These are phyloP conservation scores for Beroe forskalii DNA, from an alignment of 37 sponge, comb jelly and placozoan species.

Conservation along the genomic window DNA sequence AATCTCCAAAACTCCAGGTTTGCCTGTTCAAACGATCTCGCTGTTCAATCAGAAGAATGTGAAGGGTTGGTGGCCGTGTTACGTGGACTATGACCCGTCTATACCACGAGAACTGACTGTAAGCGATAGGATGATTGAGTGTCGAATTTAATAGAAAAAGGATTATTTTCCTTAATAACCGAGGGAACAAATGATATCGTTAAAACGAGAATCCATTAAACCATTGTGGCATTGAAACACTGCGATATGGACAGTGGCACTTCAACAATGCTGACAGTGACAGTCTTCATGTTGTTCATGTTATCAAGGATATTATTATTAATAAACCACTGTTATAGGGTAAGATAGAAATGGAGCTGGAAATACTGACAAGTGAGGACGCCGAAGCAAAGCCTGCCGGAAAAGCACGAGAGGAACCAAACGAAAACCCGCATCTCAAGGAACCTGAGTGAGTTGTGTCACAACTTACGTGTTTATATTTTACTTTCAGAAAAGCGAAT, in stretches of 20 bases:
- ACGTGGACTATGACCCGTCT: constrained; percentile 52
- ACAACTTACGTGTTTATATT: too few relatives aligned
- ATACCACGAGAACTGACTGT: constrained; percentile 32
- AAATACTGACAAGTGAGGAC: constrained; percentile 68
- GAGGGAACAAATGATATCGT: background rate
- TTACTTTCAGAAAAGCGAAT: too few relatives aligned
- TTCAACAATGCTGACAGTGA: too few relatives aligned
- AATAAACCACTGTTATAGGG: constrained; percentile 53
- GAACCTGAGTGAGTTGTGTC: constrained; percentile 68
- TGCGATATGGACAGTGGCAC: too few relatives aligned
- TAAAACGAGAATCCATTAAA: background rate
- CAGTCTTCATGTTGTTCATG: too few relatives aligned
- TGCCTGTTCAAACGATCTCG: constrained; percentile 25
- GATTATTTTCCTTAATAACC: background rate
- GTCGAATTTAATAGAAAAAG: background rate
- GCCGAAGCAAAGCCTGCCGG: constrained; percentile 71
- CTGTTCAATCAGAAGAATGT: constrained; percentile 69
- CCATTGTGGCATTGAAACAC: background rate
- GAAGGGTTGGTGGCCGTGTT: constrained; percentile 74
- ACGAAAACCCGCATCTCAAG: constrained; percentile 68
- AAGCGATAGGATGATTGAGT: too few relatives aligned
- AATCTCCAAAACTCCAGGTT: too few relatives aligned
- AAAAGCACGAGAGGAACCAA: constrained; percentile 69
- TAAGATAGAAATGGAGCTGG: constrained; percentile 71
- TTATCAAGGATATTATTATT: background rate